These are phyloP conservation scores for Cheilosia grossa DNA, from an alignment of 2,888 invertebrate species.

Conservation along the genomic window DNA sequence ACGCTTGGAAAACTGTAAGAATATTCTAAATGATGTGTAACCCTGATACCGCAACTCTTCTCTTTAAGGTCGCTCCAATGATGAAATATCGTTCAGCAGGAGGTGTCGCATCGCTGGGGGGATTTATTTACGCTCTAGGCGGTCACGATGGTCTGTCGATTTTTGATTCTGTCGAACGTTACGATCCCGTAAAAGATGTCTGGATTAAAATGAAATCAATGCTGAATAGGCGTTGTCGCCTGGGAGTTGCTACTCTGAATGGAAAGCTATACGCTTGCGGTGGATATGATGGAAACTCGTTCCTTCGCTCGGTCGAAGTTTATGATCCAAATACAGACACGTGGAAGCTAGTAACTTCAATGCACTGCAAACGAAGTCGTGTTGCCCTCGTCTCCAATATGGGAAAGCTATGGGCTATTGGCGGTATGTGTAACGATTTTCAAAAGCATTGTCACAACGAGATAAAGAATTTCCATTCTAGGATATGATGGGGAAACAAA, in stretches of 20 bases:
- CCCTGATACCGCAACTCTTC: not conserved
- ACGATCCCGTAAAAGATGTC: slow-evolving; percentile 88
- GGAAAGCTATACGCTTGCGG: slow-evolving; percentile 93
- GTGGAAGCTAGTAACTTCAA: slow-evolving; percentile 91
- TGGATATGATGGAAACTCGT: slow-evolving; percentile 93
- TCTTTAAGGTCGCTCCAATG: slow-evolving; percentile 82
- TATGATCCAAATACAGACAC: slow-evolving; percentile 89
- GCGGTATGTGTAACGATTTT: slow-evolving; percentile 83
- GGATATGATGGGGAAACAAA: slow-evolving; percentile 91
- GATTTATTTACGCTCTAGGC: slow-evolving; percentile 91
- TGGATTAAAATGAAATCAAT: slow-evolving; percentile 92
- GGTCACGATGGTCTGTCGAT: slow-evolving; percentile 95
- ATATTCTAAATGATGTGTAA: not conserved
- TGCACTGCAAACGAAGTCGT: slow-evolving; percentile 92
- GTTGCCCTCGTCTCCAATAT: slow-evolving; percentile 93
- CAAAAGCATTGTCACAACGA: not conserved
- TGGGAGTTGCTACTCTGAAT: slow-evolving; percentile 92
- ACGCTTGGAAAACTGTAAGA: slow-evolving; percentile 89
- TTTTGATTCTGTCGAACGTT: slow-evolving; percentile 93
- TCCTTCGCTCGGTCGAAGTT: slow-evolving; percentile 91
- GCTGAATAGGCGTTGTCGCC: slow-evolving; percentile 91
- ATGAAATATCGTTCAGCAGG: slow-evolving; percentile 86
- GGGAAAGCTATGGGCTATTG: slow-evolving; percentile 92
- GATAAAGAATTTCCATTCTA: slow-evolving; percentile 31
- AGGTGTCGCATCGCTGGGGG: slow-evolving; percentile 87